These are phyloP conservation scores for Hoplias malabaricus DNA, from an alignment of 2,113 vertebrate species.

Conservation along the genomic window DNA sequence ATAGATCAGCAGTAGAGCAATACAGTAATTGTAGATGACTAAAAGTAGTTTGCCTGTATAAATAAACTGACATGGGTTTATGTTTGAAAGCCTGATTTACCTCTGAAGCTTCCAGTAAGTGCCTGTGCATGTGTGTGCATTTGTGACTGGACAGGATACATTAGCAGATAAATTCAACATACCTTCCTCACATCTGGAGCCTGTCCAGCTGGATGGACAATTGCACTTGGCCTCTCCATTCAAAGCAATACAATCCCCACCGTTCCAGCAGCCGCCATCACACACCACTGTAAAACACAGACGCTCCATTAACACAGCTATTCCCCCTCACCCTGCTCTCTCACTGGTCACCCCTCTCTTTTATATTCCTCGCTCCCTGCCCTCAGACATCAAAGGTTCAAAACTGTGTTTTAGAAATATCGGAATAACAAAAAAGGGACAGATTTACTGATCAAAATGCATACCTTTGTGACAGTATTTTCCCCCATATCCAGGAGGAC, in stretches of 20 bases:
- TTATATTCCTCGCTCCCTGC: neutral
- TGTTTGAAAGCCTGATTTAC: too few species aligned
- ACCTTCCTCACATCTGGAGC: conserved; percentile 85
- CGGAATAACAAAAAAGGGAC: neutral
- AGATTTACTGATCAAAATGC: neutral
- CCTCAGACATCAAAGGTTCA: neutral
- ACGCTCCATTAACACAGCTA: neutral
- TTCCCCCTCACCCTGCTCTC: neutral
- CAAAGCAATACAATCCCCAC: conserved; percentile 79
- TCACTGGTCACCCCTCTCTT: neutral
- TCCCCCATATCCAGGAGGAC: conserved; percentile 77
- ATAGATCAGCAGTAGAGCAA: too few species aligned
- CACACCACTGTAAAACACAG: conserved; percentile 74
- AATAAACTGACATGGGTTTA: too few species aligned
- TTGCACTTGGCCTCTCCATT: conserved; percentile 79
- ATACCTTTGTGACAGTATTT: conserved; percentile 86
- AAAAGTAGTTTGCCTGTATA: too few species aligned
- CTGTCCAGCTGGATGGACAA: conserved; percentile 83
- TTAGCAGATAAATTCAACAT: conserved; percentile 38
- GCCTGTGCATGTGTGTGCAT: neutral
- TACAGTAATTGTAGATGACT: too few species aligned
- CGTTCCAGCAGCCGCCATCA: conserved; percentile 83
- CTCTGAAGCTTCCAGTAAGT: too few species aligned
- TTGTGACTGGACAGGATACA: neutral
- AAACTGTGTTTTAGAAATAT: neutral